These are phyloP conservation scores for Gerris buenoi DNA, from an alignment of 1,140 invertebrate species.

Conservation along the genomic window DNA sequence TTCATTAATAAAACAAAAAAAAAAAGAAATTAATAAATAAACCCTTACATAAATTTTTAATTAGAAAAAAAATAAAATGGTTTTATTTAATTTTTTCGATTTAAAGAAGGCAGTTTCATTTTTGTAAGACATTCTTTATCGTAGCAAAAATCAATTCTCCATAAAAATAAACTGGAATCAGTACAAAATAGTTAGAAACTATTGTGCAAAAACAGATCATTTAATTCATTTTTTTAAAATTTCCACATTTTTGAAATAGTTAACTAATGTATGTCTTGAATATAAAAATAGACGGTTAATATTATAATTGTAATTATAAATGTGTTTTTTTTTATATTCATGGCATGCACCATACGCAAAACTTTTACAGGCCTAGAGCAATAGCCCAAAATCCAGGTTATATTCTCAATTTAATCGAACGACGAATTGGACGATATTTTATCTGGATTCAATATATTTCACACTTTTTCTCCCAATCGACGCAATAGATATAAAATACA, in stretches of 20 bases:
- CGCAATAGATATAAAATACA: constrained; percentile 11
- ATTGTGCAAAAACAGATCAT: constrained; percentile 13
- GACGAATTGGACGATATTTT: too few relatives aligned
- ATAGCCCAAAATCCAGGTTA: constrained; percentile 6
- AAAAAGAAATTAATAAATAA: too few relatives aligned
- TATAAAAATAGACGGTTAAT: constrained; percentile 8
- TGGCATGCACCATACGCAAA: constrained; percentile 6
- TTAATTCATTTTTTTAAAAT: constrained; percentile 12
- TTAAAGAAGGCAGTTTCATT: too few relatives aligned
- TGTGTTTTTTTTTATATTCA: neutral
- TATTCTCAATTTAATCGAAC: neutral
- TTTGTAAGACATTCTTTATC: too few relatives aligned
- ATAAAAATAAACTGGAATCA: too few relatives aligned
- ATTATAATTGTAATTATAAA: constrained; percentile 3
- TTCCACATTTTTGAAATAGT: constrained; percentile 18
- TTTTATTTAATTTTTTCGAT: too few relatives aligned
- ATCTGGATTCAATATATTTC: neutral
- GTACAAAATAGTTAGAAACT: constrained; percentile 21
- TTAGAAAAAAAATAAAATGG: too few relatives aligned
- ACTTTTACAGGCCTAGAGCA: neutral
- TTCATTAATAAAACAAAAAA: too few relatives aligned
- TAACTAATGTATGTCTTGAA: constrained; percentile 9
- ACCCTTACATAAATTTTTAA: too few relatives aligned
- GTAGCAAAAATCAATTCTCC: too few relatives aligned
- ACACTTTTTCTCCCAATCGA: constrained; percentile 12